These are phyloP conservation scores for Anabacerthia variegaticeps DNA, from an alignment of 2,797 vertebrate species.

Conservation along the genomic window DNA sequence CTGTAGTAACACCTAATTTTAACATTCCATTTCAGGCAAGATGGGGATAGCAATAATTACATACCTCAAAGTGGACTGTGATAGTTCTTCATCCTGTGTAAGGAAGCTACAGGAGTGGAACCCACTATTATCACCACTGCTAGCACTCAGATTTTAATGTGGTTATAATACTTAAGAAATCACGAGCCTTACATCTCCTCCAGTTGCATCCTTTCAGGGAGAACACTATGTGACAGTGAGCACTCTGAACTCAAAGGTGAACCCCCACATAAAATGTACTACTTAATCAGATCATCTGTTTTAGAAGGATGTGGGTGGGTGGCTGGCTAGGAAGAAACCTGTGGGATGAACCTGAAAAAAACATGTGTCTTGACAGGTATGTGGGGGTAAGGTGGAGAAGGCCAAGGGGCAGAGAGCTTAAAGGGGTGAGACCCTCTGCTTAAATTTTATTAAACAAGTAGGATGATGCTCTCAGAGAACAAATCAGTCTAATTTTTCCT, in stretches of 20 bases:
- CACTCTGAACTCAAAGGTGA: background rate
- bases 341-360: slow-evolving; percentile 8
- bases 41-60: background rate
- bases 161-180: background rate
- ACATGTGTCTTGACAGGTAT: background rate
- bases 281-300: background rate
- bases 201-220: background rate
- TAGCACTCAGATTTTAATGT: background rate
- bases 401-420: background rate
- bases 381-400: background rate
- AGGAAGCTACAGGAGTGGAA: background rate
- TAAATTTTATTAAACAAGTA: background rate
- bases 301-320: slow-evolving; percentile 9
- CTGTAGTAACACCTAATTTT: background rate
- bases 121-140: background rate
- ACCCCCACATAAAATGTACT: background rate
- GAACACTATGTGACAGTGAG: background rate
- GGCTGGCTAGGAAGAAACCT: background rate
- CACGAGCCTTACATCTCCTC: background rate
- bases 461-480: background rate
- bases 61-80: background rate
- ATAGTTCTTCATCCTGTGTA: background rate
- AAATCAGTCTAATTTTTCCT: background rate
- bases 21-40: background rate
- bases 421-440: background rate